Evolutionary conservation across 2,797 vertebrate genomes (phyloP).

Genomic region (Nothura maculosa): DNA sequence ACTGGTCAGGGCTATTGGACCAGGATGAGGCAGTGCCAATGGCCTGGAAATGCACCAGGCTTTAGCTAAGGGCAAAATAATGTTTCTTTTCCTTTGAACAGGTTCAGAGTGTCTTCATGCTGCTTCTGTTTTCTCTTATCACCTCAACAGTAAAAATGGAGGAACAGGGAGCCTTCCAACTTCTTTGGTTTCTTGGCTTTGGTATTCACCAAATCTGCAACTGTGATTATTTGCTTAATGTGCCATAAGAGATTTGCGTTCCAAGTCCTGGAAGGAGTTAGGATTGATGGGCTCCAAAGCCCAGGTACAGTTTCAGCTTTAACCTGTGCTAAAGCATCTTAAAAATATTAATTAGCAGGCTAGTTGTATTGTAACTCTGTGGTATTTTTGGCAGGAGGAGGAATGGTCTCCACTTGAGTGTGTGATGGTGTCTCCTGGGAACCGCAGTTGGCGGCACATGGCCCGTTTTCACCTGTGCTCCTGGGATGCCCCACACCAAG

Average conservation of each 20-base stretch:
- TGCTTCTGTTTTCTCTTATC: neutral
- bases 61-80: neutral
- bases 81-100: neutral
- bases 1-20: neutral
- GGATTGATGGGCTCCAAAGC: neutral
- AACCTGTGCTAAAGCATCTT: neutral
- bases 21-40: neutral
- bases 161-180: neutral
- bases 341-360: neutral
- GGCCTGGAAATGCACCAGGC: neutral
- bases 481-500: neutral
- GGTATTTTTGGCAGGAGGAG: neutral
- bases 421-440: neutral
- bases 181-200: neutral
- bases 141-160: neutral
- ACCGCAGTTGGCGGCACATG: accelerated
- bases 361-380: neutral
- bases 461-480: neutral
- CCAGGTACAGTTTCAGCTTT: neutral
- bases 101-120: neutral
- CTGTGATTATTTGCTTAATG: neutral
- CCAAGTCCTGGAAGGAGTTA: neutral
- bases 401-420: neutral
- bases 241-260: neutral
- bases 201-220: neutral